Conservation (phyloP, 2,888 invertebrate species). For the Nymphalis c-album region DNA sequence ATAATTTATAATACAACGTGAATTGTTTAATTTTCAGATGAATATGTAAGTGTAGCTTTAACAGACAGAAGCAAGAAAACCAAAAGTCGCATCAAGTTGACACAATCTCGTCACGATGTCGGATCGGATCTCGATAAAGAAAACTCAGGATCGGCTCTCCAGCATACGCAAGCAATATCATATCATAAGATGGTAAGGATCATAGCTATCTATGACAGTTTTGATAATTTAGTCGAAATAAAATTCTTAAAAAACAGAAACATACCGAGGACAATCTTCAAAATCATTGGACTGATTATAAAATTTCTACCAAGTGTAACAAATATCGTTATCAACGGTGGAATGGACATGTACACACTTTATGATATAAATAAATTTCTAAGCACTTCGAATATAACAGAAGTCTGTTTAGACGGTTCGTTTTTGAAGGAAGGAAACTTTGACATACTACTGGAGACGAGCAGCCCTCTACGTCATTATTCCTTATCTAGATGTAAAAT, state of each 20-base stretch:
- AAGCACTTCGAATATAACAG: slow-evolving; percentile 51
- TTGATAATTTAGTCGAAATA: slow-evolving; percentile 49
- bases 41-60: slow-evolving; percentile 42
- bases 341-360: slow-evolving; percentile 45
- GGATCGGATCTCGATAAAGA: slow-evolving; percentile 35
- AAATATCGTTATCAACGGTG: slow-evolving; percentile 49
- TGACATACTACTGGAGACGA: slow-evolving; percentile 47
- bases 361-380: slow-evolving; percentile 56
- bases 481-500: slow-evolving; percentile 59
- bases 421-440: slow-evolving; percentile 51
- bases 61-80: slow-evolving; percentile 44
- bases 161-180: neutral
- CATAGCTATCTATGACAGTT: slow-evolving; percentile 46
- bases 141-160: slow-evolving; percentile 16
- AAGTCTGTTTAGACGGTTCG: slow-evolving; percentile 55
- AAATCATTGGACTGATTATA: slow-evolving; percentile 51
- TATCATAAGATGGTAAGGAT: slow-evolving; percentile 40
- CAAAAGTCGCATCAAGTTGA: slow-evolving; percentile 40
- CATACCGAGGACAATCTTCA: slow-evolving; percentile 51
- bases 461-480: slow-evolving; percentile 46
- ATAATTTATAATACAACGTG: neutral
- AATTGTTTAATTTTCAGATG: slow-evolving; percentile 43
- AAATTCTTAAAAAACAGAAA: slow-evolving; percentile 48
- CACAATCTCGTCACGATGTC: slow-evolving; percentile 35
- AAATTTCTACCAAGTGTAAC: slow-evolving; percentile 47